Evolutionary conservation across 2,113 vertebrate genomes (phyloP).

Genomic region (Himantopus leucocephalus): DNA sequence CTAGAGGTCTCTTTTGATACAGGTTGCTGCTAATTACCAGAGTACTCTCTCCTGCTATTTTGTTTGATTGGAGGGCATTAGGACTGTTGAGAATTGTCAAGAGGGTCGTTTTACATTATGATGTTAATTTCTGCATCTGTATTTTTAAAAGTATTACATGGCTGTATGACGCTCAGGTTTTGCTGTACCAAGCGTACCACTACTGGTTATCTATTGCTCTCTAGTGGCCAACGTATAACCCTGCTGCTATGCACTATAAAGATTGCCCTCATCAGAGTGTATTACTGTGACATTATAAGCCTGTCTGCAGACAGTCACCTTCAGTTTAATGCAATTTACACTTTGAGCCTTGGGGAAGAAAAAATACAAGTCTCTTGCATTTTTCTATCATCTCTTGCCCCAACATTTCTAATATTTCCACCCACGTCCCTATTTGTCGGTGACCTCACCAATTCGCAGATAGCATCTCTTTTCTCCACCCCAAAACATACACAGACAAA

Average conservation of each 20-base stretch:
- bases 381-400: not conserved
- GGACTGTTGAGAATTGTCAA: not conserved
- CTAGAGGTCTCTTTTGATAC: not conserved
- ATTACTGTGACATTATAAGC: not conserved
- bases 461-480: not conserved
- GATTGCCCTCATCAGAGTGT: not conserved
- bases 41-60: not conserved
- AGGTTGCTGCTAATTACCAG: not conserved
- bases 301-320: not conserved
- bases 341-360: accelerated
- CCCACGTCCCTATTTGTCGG: accelerated
- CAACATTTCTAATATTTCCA: not conserved
- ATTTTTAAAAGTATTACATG: too few species aligned
- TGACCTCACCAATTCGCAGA: not conserved
- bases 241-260: not conserved
- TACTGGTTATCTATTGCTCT: conserved; percentile 1
- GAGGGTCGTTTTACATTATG: not conserved
- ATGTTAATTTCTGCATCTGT: not conserved
- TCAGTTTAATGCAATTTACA: accelerated
- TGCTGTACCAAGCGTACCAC: not conserved
- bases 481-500: not conserved
- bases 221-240: not conserved
- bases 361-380: too few species aligned
- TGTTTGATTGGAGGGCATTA: not conserved
- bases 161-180: not conserved